Conservation (phyloP, 2,888 invertebrate genomes). For the Scaptomyza caliginosa region DNA sequence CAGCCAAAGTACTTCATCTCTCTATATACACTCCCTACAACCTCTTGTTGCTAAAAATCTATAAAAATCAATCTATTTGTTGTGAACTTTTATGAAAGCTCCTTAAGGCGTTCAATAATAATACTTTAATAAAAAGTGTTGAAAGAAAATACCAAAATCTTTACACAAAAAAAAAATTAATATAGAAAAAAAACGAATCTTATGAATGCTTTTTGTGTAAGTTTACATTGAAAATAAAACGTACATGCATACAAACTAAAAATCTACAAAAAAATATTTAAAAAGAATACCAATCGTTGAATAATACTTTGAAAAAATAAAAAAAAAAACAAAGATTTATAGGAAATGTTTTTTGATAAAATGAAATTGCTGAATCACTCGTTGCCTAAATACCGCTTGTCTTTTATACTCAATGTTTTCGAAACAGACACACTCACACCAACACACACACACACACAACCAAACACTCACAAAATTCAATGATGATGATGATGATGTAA, state of each 20-base stretch:
- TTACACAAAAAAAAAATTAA: slow-evolving; percentile 33
- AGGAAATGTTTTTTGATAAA: slow-evolving; percentile 71
- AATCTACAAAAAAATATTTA: slow-evolving; percentile 23
- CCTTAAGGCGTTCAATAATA: slow-evolving; percentile 32
- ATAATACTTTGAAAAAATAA: slow-evolving; percentile 43
- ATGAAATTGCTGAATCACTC: slow-evolving; percentile 82
- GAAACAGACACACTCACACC: slow-evolving; percentile 59
- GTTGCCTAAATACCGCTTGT: slow-evolving; percentile 83
- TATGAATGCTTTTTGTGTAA: slow-evolving; percentile 82
- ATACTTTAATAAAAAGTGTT: slow-evolving; percentile 7
- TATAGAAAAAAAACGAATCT: slow-evolving; percentile 78
- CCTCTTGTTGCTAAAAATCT: slow-evolving; percentile 50
- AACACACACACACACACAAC: slow-evolving; percentile 16
- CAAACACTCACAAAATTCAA: slow-evolving; percentile 31
- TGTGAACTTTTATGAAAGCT: slow-evolving; percentile 66
- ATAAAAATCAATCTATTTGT: slow-evolving; percentile 47
- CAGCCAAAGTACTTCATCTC: slow-evolving; percentile 29
- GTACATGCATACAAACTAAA: slow-evolving; percentile 46
- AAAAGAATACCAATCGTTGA: slow-evolving; percentile 51
- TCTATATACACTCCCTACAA: slow-evolving; percentile 50
- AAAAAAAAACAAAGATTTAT: slow-evolving; percentile 57
- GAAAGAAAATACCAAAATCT: slow-evolving; percentile 10
- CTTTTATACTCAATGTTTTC: slow-evolving; percentile 82
- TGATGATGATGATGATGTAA: slow-evolving; percentile 32
- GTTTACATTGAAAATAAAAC: slow-evolving; percentile 52